Evolutionary conservation across 2,888 invertebrate genomes (phyloP), one percentile per base, ranked within the genome.

Genomic region (Mellilla xanthometata): DNA sequence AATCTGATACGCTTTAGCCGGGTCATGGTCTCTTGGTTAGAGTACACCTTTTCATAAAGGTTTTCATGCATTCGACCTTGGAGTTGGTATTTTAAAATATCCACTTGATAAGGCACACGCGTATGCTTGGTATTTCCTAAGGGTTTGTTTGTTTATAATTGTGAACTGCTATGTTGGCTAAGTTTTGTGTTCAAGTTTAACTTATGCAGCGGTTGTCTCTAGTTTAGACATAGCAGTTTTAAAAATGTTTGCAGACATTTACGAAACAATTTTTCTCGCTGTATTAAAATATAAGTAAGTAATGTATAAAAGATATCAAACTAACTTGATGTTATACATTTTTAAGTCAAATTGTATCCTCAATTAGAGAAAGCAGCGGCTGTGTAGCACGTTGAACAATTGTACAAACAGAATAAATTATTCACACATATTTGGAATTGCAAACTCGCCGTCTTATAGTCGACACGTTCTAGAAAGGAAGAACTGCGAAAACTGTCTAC

Each of bases 1-100:
- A 36, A 44, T 32, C 39, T n/a, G 32, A 28, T 33, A 39, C 12
- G 35, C 26, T 27, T 27, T 35, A 31, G 30, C 35, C 39, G 19
- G 39, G 45, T 46, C 45, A 46, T 39, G 45, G 45, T 34, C 39
- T 46, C 45, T 39, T 39, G 45, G 45, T 34, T 44, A 38, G 12
- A 7, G 11, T 30, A 39, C 10, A 2, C 8, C 24, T 24, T 23
- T 30, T 29, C 12, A 23, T 23, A 10, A 19, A 23, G 9, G 34
- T 13, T 24, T 32, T 10, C 28, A 19, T 34, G 33, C 29, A 5
- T 34, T 39, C 30, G 30, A 31, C 45, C 45, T 46, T 46, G 45
- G 29, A 1, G 4, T 7, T n/a, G 26, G 39, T 0, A 31, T 46
- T 34, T 39, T 28, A 28, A 36, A 39, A 39, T 34, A 13, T 9